Evolutionary conservation across 64 coral and sea anemone species (phyloP), one percentile per base, ranked within the genome.

Genomic region (Stylophora pistillata): DNA sequence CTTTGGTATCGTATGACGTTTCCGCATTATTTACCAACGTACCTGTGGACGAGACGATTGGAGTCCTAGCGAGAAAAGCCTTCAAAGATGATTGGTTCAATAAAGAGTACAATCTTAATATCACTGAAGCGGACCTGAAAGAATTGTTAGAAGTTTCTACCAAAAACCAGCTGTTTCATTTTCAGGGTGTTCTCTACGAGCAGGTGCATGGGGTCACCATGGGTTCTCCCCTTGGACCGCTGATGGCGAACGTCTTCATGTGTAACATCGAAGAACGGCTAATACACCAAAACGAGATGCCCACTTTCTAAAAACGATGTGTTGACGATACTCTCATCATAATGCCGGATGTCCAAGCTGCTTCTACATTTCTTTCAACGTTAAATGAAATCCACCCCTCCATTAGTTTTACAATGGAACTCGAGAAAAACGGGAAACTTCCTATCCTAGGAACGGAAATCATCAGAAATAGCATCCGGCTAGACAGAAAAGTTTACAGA

Each of bases 261-360:
- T 69, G 64, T 26, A 13, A 69, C 27, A 69, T 69, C 18, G 76
- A 52, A 78, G 54, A 81, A 47, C 41, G 72, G 72, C 61, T 86
- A 58, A 86, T 21, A 86, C 41, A 86, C 82, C 82, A 85, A 86
- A 56, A 81, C 78, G 59, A 81, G 78, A 81, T 81, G 78, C 78
- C 78, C 47, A 55, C 78, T 81, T 81, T 81, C 1, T 81, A 57
- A 58, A 81, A 81, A 37, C 78, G 78, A 12, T 81, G 30, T 58
- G 78, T 81, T 58, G 82, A 86, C 82, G 82, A 86, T 58, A 86
- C 82, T 71, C 82, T 86, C 82, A 86, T 62, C 82, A 86, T 61
- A 86, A 71, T 86, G 82, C 62, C 82, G n/a, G 82, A 86, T 86
- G 82, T 86, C 56, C 61, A 55, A 86, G 58, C 82, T 86, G 82